Percentiles rank a stretch among this genome's conserved stretches.
phyloP scores from a whole-genome alignment of 1,140 invertebrate genomes.

The Eupristina koningsbergeri region DNA sequence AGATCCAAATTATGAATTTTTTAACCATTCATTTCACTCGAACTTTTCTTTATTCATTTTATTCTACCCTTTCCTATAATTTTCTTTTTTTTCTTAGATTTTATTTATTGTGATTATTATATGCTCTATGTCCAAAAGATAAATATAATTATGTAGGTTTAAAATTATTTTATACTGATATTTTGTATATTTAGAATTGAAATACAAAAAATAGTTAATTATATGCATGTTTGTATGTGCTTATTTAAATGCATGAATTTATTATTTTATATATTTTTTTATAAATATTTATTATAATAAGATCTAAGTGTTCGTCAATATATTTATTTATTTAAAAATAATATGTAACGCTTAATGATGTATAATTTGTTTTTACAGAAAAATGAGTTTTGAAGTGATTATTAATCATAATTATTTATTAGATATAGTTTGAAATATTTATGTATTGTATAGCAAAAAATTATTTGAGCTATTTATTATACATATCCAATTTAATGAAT shows the following conservation, averaged over 20 bases:
- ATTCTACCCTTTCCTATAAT: not conserved
- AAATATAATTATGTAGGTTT: not conserved
- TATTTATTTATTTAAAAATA: too few species aligned
- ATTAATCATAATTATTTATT: too few species aligned
- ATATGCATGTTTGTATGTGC: not conserved
- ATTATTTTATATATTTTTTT: not conserved
- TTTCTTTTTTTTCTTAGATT: not conserved
- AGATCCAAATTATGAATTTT: conserved; percentile 54
- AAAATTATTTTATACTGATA: not conserved
- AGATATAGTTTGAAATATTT: too few species aligned
- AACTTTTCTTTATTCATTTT: not conserved
- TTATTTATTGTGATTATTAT: not conserved
- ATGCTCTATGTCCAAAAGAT: not conserved
- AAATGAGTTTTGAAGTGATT: too few species aligned
- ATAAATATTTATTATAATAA: not conserved
- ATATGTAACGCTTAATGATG: too few species aligned
- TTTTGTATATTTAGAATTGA: not conserved
- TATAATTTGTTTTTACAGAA: too few species aligned
- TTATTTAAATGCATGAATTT: not conserved
- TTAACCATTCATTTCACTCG: conserved; percentile 16
- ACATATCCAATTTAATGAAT: too few species aligned
- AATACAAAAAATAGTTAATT: not conserved
- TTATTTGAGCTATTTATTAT: too few species aligned
- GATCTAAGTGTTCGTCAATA: too few species aligned
- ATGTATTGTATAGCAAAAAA: too few species aligned